Base-by-base conservation (phyloP, 2,888 invertebrate species). In the Artemia sp. region DNA sequence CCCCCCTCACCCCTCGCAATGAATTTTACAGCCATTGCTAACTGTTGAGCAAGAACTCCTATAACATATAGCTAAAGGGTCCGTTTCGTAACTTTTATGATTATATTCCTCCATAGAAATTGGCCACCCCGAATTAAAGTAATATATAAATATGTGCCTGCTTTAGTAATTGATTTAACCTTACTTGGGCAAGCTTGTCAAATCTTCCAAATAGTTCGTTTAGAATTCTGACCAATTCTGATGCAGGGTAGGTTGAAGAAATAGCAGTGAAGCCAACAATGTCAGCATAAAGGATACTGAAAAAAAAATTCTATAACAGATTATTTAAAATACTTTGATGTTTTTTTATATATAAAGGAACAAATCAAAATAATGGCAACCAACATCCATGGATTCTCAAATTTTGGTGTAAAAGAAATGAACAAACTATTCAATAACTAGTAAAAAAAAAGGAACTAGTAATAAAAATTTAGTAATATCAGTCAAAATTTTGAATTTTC, bases 261-360 rank as follows among this genome's bases (percentile, higher is more conserved):
- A 94, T 92, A 70, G 93, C 93, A 8, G 96, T 96, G 79, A 96
- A 96, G 70, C 96, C 96, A 70, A 95, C 95, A 78, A 96, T 96
- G 81, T 96, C 96, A 51, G 95, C 96, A 80, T 95, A 96, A 73
- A 96, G 84, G 78, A 96, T 96, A 80, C 92, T 92, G 82, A 73
- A 81, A 77, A 74, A 64, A 70, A 64, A 71, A 10, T 10, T 38
- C 38, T 2, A 10, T 19, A 71, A 68, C 70, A 58, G 12, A 58
- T 58, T 2, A 38, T 38, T 38, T 38, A 38, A 6, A 3, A 38
- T 38, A 38, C 38, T 38, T 38, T 38, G 38, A 38, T 38, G 2
- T 38, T 38, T 38, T 3, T 38, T 24, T 24, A 4, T 24, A 24
- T 3, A 24, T 3, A 38, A 38, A 38, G 6, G 38, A 68, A 52